These are phyloP conservation scores for Drosophila prosaltans DNA, from an alignment of 1,140 invertebrate genomes.

Conservation along the genomic window DNA sequence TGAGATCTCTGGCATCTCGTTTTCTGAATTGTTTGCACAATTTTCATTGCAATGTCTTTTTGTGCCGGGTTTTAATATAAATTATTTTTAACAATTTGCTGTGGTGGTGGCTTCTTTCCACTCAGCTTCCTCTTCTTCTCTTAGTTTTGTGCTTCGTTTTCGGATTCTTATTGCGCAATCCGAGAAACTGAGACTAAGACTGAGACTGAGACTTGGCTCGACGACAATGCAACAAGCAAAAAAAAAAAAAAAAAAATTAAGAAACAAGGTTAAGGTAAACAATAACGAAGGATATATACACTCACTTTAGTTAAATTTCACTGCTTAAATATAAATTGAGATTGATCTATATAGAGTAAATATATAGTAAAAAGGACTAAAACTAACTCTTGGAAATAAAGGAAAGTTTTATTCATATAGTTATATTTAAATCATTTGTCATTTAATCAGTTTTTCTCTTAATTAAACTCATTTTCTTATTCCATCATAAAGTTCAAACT, in stretches of 20 bases:
- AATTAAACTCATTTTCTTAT: too few relatives aligned
- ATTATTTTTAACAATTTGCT: conserved; percentile 81
- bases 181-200: conserved; percentile 45
- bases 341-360: too few relatives aligned
- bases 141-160: conserved; percentile 15
- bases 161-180: conserved; percentile 48
- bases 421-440: background rate
- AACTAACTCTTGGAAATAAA: too few relatives aligned
- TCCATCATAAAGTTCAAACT: conserved; percentile 17
- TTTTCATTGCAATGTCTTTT: conserved; percentile 78
- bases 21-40: conserved; percentile 75
- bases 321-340: too few relatives aligned
- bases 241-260: conserved; percentile 29
- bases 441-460: too few relatives aligned
- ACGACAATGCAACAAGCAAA: conserved; percentile 39
- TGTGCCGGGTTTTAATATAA: conserved; percentile 78
- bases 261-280: background rate
- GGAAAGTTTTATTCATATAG: too few relatives aligned
- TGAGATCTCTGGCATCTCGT: conserved; percentile 54
- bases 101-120: conserved; percentile 45
- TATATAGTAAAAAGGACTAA: too few relatives aligned
- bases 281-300: background rate
- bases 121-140: conserved; percentile 30
- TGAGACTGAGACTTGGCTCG: conserved; percentile 35
- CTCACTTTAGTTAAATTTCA: background rate